phyloP scores from a whole-genome alignment of 2,888 invertebrate genomes.

The Myopa tessellatipennis region DNA sequence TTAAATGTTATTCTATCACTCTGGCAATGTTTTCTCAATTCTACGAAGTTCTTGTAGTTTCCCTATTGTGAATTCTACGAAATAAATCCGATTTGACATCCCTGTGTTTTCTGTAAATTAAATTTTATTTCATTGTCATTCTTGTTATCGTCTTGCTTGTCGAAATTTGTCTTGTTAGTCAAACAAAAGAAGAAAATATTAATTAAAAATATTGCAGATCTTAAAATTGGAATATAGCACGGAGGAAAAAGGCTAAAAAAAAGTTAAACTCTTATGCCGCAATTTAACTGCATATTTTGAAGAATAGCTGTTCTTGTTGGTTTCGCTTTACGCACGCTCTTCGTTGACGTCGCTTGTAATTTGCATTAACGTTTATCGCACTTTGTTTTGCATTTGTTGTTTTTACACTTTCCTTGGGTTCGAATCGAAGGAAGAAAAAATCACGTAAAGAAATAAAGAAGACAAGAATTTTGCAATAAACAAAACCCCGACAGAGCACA shows the following conservation, averaged over 20 bases:
- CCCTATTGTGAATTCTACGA: no score
- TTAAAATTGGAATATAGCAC: slow-evolving; percentile 53
- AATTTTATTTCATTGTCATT: no score
- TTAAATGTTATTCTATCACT: no score
- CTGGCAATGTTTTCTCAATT: no score
- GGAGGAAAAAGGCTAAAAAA: slow-evolving; percentile 44
- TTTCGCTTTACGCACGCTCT: background rate
- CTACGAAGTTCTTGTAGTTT: no score
- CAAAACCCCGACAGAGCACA: slow-evolving; percentile 22
- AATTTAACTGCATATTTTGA: slow-evolving; percentile 3
- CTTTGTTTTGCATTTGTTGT: slow-evolving; percentile 19
- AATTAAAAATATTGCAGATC: slow-evolving; percentile 31
- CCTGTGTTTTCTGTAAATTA: no score
- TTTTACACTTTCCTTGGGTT: slow-evolving; percentile 25
- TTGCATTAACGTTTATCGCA: slow-evolving; percentile 20
- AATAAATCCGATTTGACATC: no score
- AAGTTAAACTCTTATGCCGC: background rate
- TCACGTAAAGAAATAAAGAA: background rate
- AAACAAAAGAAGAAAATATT: slow-evolving; percentile 36
- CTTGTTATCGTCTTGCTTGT: slow-evolving; percentile 13
- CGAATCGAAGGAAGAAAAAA: slow-evolving; percentile 2
- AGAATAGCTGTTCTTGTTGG: slow-evolving; percentile 40
- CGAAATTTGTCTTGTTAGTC: slow-evolving; percentile 44
- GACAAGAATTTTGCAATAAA: slow-evolving; percentile 33
- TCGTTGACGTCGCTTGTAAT: slow-evolving; percentile 20